These are phyloP conservation scores for Ceratoteleas bidentatus DNA, from an alignment of 1,140 invertebrate genomes.

Conservation along the genomic window DNA sequence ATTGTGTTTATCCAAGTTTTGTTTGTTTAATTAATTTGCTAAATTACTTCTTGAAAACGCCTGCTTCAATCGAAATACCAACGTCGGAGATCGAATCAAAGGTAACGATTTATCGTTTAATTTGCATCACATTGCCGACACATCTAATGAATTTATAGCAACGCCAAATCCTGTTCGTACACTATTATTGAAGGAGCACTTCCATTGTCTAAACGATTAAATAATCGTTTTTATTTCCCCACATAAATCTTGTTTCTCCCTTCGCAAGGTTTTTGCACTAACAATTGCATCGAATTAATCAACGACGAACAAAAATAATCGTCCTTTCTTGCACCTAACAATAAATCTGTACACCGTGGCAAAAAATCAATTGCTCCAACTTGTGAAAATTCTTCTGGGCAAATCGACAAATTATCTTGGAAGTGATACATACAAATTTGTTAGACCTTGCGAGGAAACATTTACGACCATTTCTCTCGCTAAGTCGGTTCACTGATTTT, in stretches of 20 bases:
- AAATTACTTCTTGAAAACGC: not conserved
- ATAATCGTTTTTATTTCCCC: too few relatives aligned
- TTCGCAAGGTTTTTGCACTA: too few relatives aligned
- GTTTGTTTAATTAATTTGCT: not conserved
- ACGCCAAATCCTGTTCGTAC: too few relatives aligned
- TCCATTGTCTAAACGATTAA: too few relatives aligned
- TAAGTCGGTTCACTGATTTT: not conserved
- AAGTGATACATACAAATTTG: not conserved
- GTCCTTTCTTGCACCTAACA: not conserved
- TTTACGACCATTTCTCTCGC: not conserved
- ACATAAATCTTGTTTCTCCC: too few relatives aligned
- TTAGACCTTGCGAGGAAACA: not conserved
- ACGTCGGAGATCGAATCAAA: not conserved
- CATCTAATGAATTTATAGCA: not conserved
- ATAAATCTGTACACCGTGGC: not conserved
- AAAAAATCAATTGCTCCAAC: not conserved
- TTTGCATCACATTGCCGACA: not conserved
- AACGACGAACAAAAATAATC: too few relatives aligned
- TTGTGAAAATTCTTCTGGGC: not conserved
- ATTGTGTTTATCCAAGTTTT: too few relatives aligned
- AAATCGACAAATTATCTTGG: not conserved
- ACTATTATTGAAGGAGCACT: too few relatives aligned
- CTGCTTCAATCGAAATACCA: not conserved
- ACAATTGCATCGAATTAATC: too few relatives aligned
- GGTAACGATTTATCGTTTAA: not conserved